These are phyloP conservation scores for Melieria picta DNA, from an alignment of 2,888 invertebrate species.

Conservation along the genomic window DNA sequence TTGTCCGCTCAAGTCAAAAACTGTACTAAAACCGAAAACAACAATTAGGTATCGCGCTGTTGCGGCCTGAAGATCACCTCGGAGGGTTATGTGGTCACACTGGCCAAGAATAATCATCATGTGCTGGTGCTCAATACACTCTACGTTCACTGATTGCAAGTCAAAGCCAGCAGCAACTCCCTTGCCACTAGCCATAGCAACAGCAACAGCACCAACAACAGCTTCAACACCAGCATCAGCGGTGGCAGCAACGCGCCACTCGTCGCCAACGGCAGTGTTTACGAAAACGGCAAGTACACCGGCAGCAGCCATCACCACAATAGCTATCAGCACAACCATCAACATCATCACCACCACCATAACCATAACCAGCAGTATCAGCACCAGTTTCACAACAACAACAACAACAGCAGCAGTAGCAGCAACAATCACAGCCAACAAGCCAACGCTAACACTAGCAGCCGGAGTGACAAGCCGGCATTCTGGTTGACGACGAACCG, in stretches of 20 bases:
- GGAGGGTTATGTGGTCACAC: slow-evolving; percentile 93
- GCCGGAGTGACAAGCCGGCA: slow-evolving; percentile 3
- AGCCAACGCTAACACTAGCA: background rate
- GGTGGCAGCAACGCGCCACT: slow-evolving; percentile 30
- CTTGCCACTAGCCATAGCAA: slow-evolving; percentile 51
- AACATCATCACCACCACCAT: slow-evolving; percentile 40
- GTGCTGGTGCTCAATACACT: slow-evolving; percentile 95
- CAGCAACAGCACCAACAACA: slow-evolving; percentile 49
- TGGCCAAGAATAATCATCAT: slow-evolving; percentile 99
- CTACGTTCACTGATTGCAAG: slow-evolving; percentile 85
- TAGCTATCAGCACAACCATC: slow-evolving; percentile 38
- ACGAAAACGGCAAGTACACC: slow-evolving; percentile 40
- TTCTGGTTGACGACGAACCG: slow-evolving; percentile 20
- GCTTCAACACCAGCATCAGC: slow-evolving; percentile 35
- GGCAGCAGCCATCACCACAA: slow-evolving; percentile 38
- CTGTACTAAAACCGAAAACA: background rate
- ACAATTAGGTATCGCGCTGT: slow-evolving; percentile 88
- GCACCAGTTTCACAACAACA: slow-evolving; percentile 32
- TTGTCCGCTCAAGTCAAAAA: no score
- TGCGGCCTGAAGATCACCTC: slow-evolving; percentile 97
- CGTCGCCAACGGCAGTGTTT: slow-evolving; percentile 34
- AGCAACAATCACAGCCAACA: slow-evolving; percentile 12
- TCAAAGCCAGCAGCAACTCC: slow-evolving; percentile 55
- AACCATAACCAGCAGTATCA: slow-evolving; percentile 13
- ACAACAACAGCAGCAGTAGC: slow-evolving; percentile 3